Evolutionary conservation across 2,113 vertebrate genomes (phyloP).

Genomic region (Phocoena sinus): DNA sequence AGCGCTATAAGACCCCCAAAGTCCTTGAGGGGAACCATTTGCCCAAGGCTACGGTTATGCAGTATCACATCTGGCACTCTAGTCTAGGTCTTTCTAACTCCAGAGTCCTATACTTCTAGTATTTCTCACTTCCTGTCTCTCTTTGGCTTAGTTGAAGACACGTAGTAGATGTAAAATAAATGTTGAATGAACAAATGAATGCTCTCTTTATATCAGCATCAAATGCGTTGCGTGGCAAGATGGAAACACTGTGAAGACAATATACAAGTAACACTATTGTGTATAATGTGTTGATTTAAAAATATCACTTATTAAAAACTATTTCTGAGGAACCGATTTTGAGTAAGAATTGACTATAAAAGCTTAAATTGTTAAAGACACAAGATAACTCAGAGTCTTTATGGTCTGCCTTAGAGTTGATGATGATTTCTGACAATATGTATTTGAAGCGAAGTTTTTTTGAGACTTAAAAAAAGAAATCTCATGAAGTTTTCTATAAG

Average conservation of each 20-base stretch:
- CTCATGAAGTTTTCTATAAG: not conserved
- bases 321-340: not conserved
- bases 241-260: not conserved
- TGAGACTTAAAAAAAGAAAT: not conserved
- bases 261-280: not conserved
- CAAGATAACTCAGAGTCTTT: not conserved
- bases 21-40: not conserved
- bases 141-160: not conserved
- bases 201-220: not conserved
- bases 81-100: not conserved
- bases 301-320: not conserved
- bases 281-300: not conserved
- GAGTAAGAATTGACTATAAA: not conserved
- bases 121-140: not conserved
- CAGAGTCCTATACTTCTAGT: not conserved
- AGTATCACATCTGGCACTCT: not conserved
- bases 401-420: not conserved
- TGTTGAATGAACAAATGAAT: not conserved
- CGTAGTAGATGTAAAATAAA: not conserved
- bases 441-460: not conserved
- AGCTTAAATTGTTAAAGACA: not conserved
- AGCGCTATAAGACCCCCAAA: not conserved
- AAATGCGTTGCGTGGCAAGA: not conserved
- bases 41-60: not conserved
- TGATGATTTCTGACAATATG: not conserved